Evolutionary conservation across 2,113 vertebrate genomes (phyloP), one percentile per base, ranked within the genome.

Genomic region (Chelonoidis abingdonii): DNA sequence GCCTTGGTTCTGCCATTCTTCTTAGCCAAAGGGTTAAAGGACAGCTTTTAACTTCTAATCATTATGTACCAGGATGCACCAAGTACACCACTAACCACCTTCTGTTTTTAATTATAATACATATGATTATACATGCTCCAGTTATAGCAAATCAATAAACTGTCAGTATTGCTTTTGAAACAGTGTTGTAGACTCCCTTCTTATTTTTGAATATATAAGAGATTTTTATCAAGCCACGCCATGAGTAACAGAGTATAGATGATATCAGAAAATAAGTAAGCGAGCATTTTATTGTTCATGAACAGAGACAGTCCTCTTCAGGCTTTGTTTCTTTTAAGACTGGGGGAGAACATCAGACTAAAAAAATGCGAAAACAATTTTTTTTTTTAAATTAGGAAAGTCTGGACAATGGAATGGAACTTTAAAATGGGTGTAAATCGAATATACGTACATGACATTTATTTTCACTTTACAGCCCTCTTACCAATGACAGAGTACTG

Each of bases 281-380:
- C 11, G 47, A 0, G 3, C n/a, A 31, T 0, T 0, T 0, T 76
- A 84, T 88, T 35, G 2, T 52, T 35, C 53, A 78, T 83, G 3
- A 80, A 41, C 41, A 83, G 87, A 3, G 1, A 52, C 3, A 25
- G 7, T 24, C 3, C n/a, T 56, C 54, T 90, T 92, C 59, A 62
- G 0, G 75, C 53, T 59, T 87, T 2, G 49, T 8, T n/a, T 50
- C 80, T 35, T 86, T 86, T 92, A 5, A 72, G n/a, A 75, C 47
- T 38, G 8, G 35, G 19, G 75, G 35, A 19, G 38, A 57, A 0
- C 54, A 1, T 41, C 5, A 52, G 86, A 9, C 19, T 84, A 56
- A 93, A 59, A 52, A 52, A 88, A 80, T 12, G 1, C 5, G 72
- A 89, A 87, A 85, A 5, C 22, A 87, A 21, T 8, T 89, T 54